Percentiles rank a stretch among this genome's conserved stretches.
Conservation (phyloP, 2,113 vertebrate species). For the Pachycephala philippinensis region DNA sequence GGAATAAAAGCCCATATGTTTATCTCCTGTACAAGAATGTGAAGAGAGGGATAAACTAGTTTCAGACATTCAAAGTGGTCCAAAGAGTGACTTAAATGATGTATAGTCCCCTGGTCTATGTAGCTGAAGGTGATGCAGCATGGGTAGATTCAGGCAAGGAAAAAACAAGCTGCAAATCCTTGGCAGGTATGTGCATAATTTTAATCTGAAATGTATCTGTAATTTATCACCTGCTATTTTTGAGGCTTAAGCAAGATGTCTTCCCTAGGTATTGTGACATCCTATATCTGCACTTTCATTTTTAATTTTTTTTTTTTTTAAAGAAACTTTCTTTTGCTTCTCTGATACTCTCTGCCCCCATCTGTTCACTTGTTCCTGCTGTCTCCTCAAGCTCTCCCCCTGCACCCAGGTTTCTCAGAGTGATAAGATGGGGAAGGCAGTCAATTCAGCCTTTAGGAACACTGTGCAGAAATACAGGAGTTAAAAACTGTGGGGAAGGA, state of each 20-base stretch:
- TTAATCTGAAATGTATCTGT: not conserved
- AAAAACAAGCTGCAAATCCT: not conserved
- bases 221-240: not conserved
- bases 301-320: not conserved
- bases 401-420: not conserved
- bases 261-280: not conserved
- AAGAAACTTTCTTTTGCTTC: not conserved
- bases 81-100: not conserved
- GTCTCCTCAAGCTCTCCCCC: not conserved
- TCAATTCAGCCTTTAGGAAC: not conserved
- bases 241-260: not conserved
- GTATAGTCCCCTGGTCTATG: not conserved
- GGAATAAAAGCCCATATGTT: slow-evolving; percentile 42
- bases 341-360: not conserved
- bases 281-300: not conserved
- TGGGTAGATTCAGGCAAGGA: not conserved
- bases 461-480: not conserved
- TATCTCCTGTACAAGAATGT: not conserved
- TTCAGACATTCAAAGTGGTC: not conserved
- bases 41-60: not conserved
- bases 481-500: not conserved
- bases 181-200: not conserved
- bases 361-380: not conserved
- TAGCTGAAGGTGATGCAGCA: not conserved
- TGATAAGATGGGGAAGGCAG: not conserved